phyloP scores from a whole-genome alignment of 2,113 vertebrate genomes.

The Apistogramma diplotaenia region DNA sequence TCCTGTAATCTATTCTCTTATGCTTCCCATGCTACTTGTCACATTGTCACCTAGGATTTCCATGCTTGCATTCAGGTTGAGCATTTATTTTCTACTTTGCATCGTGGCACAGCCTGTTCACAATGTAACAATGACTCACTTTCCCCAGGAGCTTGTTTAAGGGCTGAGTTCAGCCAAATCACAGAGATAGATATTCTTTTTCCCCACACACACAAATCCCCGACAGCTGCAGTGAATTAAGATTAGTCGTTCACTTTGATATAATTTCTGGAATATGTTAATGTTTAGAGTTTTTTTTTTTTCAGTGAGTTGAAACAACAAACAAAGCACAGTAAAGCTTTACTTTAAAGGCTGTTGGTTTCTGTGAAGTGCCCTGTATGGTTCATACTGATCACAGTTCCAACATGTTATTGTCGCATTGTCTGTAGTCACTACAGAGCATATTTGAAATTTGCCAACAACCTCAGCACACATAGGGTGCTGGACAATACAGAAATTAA shows the following conservation, averaged over 20 bases:
- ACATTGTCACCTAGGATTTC: conserved; percentile 5
- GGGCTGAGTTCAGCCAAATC: not conserved
- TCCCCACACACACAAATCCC: not conserved
- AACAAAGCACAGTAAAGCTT: not conserved
- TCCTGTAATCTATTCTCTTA: conserved; percentile 7
- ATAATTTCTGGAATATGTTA: not conserved
- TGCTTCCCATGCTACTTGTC: not conserved
- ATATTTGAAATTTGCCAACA: not conserved
- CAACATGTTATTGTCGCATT: not conserved
- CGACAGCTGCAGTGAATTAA: not conserved
- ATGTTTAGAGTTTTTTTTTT: not conserved
- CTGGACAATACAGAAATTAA: not conserved
- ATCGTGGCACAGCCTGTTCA: not conserved
- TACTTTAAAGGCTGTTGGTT: not conserved
- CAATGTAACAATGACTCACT: not conserved
- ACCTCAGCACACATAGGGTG: not conserved
- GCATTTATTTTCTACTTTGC: not conserved
- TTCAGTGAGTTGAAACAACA: not conserved
- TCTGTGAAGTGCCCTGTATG: not conserved
- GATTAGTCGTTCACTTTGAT: not conserved
- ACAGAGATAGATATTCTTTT: not conserved
- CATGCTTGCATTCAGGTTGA: not conserved
- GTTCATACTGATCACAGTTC: not conserved
- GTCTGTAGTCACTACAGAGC: not conserved
- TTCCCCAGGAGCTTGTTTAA: not conserved